phyloP scores from a whole-genome alignment of 2,888 invertebrate genomes.

The Drosophila atripex region DNA sequence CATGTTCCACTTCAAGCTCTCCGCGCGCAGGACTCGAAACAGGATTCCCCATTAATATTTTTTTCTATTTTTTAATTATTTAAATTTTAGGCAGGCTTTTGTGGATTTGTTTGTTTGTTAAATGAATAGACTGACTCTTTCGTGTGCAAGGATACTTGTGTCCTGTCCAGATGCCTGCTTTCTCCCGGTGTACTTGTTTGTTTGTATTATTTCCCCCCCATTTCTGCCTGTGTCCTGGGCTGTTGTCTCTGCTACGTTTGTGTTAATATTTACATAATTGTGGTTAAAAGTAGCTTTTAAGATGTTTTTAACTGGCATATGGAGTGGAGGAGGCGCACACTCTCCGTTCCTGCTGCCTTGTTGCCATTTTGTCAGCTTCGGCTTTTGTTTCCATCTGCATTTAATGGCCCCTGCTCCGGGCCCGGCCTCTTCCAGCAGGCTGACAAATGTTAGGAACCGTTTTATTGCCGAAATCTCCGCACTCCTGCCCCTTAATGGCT shows the following conservation, averaged over 20 bases:
- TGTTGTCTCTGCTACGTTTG: conserved; percentile 66
- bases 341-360: conserved; percentile 25
- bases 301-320: conserved; percentile 77
- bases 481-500: conserved; percentile 48
- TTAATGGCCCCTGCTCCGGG: conserved; percentile 50
- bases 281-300: conserved; percentile 79
- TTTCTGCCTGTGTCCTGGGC: conserved; percentile 24
- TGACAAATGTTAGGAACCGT: conserved; percentile 70
- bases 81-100: too few relatives aligned
- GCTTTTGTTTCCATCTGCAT: conserved; percentile 66
- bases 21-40: too few relatives aligned
- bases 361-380: conserved; percentile 33
- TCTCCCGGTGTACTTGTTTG: neutral
- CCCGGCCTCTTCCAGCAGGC: conserved; percentile 28
- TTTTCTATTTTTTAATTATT: too few relatives aligned
- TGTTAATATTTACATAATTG: conserved; percentile 79
- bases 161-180: too few relatives aligned
- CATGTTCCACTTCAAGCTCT: neutral
- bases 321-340: conserved; percentile 29
- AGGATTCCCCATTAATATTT: neutral
- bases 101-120: too few relatives aligned
- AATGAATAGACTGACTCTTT: too few relatives aligned
- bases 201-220: neutral
- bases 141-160: too few relatives aligned
- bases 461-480: conserved; percentile 54